Base-by-base conservation (phyloP, 2,113 vertebrate species). In the Tragelaphus strepsiceros region DNA sequence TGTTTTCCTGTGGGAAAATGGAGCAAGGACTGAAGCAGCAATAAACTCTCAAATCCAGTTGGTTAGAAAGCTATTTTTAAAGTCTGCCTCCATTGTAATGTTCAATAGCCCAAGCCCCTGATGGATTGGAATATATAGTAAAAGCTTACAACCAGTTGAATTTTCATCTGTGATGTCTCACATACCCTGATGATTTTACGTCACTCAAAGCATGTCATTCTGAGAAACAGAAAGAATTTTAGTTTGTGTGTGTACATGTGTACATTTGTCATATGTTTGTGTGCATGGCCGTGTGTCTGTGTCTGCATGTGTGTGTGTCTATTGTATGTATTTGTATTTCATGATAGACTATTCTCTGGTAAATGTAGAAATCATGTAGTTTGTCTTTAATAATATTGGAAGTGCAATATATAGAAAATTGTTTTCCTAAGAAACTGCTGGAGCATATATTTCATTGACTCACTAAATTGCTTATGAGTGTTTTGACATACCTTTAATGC, bases 401-500 rank as follows among this genome's bases (percentile, higher is more conserved):
- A 97, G 26, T 95, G 46, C 54, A 98, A 46, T 96, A 86, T 97
- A 97, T 86, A 10, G 46, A 53, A 97, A 98, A 98, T 97, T 7
- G 0, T 95, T 74, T 88, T 95, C 89, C 83, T 80, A 97, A 53
- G 67, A 97, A 98, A 98, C 95, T 84, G 83, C 56, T 94, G 88
- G 43, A 32, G 43, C 35, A 87, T 92, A 78, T 87, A 96, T 91
- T 90, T 98, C 87, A 83, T 51, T 98, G 94, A 98, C 88, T 90
- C 97, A 53, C 0, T 74, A 94, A 97, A 96, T 98, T 97, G 98
- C 87, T 95, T 97, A 91, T 88, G 84, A 82, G 58, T 83, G 88
- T 93, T 97, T 98, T 97, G 92, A 85, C 81, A 30, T 51, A 86
- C 80, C 30, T 98, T 95, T 97, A 98, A 97, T 98, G 95, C 98